These are phyloP conservation scores for Pristionchus entomophagus DNA, from an alignment of 2,888 invertebrate species.

Conservation along the genomic window DNA sequence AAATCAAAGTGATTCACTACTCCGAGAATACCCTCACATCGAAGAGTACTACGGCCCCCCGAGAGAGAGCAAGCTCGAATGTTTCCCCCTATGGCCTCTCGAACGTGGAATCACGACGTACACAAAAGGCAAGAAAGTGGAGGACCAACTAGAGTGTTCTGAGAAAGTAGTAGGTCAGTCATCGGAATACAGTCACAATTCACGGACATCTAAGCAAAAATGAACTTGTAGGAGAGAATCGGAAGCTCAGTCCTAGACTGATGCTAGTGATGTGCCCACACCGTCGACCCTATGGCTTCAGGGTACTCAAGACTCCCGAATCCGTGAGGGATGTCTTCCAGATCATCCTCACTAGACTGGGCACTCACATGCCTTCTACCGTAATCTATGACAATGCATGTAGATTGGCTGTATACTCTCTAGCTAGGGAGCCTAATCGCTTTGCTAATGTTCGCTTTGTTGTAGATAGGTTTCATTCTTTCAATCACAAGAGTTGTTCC, in stretches of 20 bases:
- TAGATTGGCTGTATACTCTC: background rate
- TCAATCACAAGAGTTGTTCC: conserved; percentile 8
- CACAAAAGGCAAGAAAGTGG: background rate
- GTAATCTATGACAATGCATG: conserved; percentile 18
- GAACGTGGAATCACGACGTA: background rate
- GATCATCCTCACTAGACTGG: background rate
- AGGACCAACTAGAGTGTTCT: background rate
- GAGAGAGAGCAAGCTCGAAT: background rate
- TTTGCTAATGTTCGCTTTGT: conserved; percentile 8
- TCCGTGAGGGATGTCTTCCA: background rate
- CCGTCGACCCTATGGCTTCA: too few relatives aligned
- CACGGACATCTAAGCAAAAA: background rate
- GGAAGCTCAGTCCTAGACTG: background rate
- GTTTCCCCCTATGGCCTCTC: background rate
- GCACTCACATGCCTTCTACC: background rate
- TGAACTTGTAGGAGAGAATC: background rate
- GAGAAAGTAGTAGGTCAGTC: conserved; percentile 5
- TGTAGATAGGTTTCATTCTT: background rate
- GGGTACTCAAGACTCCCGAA: background rate
- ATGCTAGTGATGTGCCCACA: background rate
- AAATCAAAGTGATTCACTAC: background rate
- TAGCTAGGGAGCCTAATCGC: background rate
- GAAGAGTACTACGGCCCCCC: background rate
- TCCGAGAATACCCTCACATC: background rate
- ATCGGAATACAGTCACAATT: too few relatives aligned